These are phyloP conservation scores for Holothuria glaberrima DNA, from an alignment of 35 echinoderm and acorn worm genomes.

Conservation along the genomic window DNA sequence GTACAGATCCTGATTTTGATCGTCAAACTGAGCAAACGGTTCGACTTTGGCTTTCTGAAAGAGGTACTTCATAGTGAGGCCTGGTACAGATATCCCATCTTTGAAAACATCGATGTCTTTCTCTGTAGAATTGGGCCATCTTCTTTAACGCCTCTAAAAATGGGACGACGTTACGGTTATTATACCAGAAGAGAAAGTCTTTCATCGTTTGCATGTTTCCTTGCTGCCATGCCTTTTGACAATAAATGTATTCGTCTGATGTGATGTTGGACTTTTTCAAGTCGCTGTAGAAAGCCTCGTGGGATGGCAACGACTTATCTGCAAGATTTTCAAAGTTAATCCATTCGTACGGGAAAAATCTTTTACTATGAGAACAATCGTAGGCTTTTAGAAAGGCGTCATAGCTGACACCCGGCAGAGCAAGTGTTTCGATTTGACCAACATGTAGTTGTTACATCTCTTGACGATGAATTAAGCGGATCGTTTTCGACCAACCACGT, in stretches of 20 bases:
- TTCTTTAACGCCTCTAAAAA: slow-evolving; percentile 62
- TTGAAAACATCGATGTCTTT: slow-evolving; percentile 61
- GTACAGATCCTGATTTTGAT: slow-evolving; percentile 33
- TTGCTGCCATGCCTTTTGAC: background rate
- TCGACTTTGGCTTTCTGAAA: slow-evolving; percentile 1
- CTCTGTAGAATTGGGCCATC: slow-evolving; percentile 47
- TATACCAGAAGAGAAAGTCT: background rate
- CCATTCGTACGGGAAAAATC: background rate
- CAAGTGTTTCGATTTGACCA: slow-evolving; percentile 31
- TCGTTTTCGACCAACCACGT: slow-evolving; percentile 45
- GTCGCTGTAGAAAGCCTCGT: slow-evolving; percentile 25
- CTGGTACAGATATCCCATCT: slow-evolving; percentile 68
- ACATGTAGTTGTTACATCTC: slow-evolving; percentile 27
- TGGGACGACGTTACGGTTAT: slow-evolving; percentile 41
- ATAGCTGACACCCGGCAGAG: slow-evolving; percentile 4
- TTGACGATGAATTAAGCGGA: slow-evolving; percentile 30
- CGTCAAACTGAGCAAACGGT: slow-evolving; percentile 22
- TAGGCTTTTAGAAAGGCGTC: slow-evolving; percentile 56
- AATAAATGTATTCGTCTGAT: no score
- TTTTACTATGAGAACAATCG: slow-evolving; percentile 12
- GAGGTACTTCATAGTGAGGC: slow-evolving; percentile 56
- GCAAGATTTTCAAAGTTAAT: background rate
- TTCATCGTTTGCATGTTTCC: background rate
- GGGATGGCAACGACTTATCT: background rate
- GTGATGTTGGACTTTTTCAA: no score